These are phyloP conservation scores for Synanthedon andrenaeformis DNA, from an alignment of 2,888 invertebrate species.

Conservation along the genomic window DNA sequence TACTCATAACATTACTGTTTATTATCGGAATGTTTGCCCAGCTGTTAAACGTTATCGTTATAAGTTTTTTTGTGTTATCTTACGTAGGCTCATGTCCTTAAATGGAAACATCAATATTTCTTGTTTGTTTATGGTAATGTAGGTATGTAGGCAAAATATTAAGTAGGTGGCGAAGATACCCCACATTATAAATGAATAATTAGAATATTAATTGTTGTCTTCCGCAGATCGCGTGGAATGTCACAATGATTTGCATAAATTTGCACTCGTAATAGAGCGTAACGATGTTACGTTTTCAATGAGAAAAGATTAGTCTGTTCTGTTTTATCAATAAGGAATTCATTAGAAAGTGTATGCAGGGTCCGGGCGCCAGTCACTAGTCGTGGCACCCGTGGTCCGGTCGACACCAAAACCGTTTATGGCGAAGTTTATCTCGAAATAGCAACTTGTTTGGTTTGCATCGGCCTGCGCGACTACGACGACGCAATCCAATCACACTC, in stretches of 20 bases:
- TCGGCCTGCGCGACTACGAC: conserved; percentile 37
- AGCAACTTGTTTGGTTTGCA: conserved; percentile 65
- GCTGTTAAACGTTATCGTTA: conserved; percentile 17
- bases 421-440: conserved; percentile 65
- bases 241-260: conserved; percentile 3
- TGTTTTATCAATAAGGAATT: conserved; percentile 18
- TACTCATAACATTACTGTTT: not conserved
- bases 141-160: conserved; percentile 10
- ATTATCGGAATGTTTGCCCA: conserved; percentile 9
- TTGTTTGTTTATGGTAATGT: conserved; percentile 19
- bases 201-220: conserved; percentile 25
- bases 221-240: conserved; percentile 16
- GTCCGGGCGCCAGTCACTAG: conserved; percentile 10
- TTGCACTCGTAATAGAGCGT: not conserved
- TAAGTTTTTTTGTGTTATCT: conserved; percentile 17
- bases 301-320: too few relatives aligned
- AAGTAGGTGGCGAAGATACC: conserved; percentile 24
- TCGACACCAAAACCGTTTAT: conserved; percentile 49
- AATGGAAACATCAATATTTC: conserved; percentile 8
- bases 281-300: too few relatives aligned
- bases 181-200: conserved; percentile 16
- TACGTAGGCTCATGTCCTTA: conserved; percentile 10
- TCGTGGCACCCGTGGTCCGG: conserved; percentile 25
- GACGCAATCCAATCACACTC: conserved; percentile 49
- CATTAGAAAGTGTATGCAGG: conserved; percentile 29